Conservation (phyloP, 2,113 vertebrate species). For the Indicator maculatus region DNA sequence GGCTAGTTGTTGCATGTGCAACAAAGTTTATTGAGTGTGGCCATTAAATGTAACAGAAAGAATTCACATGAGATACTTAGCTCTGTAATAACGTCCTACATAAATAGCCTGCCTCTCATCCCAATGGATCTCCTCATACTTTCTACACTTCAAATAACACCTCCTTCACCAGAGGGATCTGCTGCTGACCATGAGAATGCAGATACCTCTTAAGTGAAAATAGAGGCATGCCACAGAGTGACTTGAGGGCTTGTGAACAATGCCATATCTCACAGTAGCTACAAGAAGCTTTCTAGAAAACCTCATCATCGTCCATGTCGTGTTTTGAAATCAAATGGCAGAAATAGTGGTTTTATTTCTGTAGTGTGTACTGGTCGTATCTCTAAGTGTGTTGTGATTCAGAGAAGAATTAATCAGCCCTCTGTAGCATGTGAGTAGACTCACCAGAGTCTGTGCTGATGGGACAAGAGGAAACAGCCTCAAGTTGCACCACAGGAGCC, state of each 20-base stretch:
- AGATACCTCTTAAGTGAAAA: background rate
- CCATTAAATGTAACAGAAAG: conserved; percentile 3
- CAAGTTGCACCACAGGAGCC: background rate
- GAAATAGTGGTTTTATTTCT: background rate
- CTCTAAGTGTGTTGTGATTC: background rate
- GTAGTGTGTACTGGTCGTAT: background rate
- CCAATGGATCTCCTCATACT: background rate
- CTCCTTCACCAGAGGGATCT: background rate
- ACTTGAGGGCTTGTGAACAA: background rate
- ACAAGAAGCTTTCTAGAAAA: background rate
- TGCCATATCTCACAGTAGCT: background rate
- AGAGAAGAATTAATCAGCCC: background rate
- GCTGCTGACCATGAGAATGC: background rate
- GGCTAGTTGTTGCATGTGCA: background rate
- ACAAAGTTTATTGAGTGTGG: background rate
- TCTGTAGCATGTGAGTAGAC: background rate
- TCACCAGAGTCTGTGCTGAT: background rate
- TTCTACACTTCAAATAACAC: background rate
- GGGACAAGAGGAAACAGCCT: background rate
- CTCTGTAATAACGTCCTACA: conserved; percentile 32
- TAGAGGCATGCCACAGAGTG: background rate
- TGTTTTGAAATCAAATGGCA: background rate
- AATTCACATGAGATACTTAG: conserved; percentile 15
- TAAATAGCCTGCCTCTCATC: background rate
- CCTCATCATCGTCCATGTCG: background rate